These are phyloP conservation scores for Zeuzera pyrina DNA, from an alignment of 2,888 invertebrate genomes.

Conservation along the genomic window DNA sequence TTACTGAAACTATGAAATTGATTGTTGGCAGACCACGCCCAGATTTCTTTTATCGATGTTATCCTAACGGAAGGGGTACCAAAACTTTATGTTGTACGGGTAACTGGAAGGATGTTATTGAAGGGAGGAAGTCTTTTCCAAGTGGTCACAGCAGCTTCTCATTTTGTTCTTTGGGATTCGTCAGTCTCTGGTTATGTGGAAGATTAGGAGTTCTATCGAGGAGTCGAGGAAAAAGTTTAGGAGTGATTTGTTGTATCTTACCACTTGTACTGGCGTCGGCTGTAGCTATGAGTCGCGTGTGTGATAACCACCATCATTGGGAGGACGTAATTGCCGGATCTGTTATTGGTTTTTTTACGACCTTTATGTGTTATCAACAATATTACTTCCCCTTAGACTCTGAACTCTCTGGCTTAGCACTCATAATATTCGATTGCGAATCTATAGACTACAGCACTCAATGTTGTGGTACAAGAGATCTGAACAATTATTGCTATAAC, in stretches of 20 bases:
- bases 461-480: neutral
- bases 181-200: conserved; percentile 79
- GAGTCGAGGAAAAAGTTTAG: conserved; percentile 74
- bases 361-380: conserved; percentile 78
- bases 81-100: conserved; percentile 76
- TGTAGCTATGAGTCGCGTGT: conserved; percentile 83
- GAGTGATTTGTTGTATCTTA: conserved; percentile 69
- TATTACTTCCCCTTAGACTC: conserved; percentile 72
- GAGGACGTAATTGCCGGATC: conserved; percentile 84
- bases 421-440: conserved; percentile 13
- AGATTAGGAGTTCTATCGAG: conserved; percentile 77
- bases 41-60: conserved; percentile 87
- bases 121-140: conserved; percentile 90
- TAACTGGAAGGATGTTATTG: conserved; percentile 68
- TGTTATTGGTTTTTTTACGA: conserved; percentile 74
- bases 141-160: conserved; percentile 89
- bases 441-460: conserved; percentile 5
- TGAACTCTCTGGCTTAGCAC: conserved; percentile 23
- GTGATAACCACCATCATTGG: conserved; percentile 93
- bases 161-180: conserved; percentile 82
- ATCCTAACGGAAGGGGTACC: conserved; percentile 76
- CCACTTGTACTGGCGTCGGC: conserved; percentile 75
- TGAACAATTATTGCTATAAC: neutral
- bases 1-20: conserved; percentile 75
- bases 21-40: conserved; percentile 82